These are phyloP conservation scores for Tuberolachnus salignus DNA, from an alignment of 2,888 invertebrate species.

Conservation along the genomic window DNA sequence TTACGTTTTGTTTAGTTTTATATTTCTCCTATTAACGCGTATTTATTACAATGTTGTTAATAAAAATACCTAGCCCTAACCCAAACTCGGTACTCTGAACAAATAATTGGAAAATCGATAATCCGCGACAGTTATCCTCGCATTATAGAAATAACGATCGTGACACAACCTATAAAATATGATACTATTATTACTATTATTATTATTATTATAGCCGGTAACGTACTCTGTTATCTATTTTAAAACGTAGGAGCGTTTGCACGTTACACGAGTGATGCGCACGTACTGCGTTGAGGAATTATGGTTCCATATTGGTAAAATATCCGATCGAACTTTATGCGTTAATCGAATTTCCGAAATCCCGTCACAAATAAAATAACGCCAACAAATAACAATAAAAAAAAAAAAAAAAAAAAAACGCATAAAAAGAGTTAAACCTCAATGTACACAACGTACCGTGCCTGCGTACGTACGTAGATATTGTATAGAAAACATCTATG, in stretches of 20 bases:
- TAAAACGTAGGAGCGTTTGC: background rate
- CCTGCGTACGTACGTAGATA: too few relatives aligned
- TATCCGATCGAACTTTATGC: background rate
- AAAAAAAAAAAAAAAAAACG: too few relatives aligned
- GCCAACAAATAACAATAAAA: too few relatives aligned
- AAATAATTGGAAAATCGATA: background rate
- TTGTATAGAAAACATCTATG: too few relatives aligned
- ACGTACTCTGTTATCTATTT: background rate
- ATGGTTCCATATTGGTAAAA: conserved; percentile 33
- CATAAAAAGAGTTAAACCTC: background rate
- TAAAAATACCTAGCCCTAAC: too few relatives aligned
- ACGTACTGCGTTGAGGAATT: background rate
- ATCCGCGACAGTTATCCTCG: background rate
- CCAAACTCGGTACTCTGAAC: too few relatives aligned
- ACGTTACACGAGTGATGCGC: conserved; percentile 7
- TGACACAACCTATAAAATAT: too few relatives aligned
- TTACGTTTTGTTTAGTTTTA: too few relatives aligned
- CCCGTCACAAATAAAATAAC: background rate
- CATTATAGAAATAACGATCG: background rate
- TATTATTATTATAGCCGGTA: background rate
- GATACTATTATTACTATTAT: background rate
- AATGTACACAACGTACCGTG: background rate
- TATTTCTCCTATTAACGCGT: too few relatives aligned
- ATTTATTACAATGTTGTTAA: too few relatives aligned
- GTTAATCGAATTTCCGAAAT: conserved; percentile 17